Conservation (phyloP, 2,113 vertebrate genomes). For the Pagrus major region DNA sequence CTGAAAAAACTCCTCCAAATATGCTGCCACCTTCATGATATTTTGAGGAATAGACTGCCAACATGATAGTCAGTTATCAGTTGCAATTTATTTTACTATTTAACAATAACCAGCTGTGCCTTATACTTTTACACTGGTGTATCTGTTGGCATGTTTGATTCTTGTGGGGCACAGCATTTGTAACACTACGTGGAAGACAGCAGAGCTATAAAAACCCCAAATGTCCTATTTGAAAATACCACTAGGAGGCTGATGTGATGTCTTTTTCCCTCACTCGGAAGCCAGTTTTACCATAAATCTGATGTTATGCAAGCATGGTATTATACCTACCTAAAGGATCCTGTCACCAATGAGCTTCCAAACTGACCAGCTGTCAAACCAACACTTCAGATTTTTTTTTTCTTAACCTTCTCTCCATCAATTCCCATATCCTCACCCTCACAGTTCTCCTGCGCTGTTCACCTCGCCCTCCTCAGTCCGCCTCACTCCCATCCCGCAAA, state of each 20-base stretch:
- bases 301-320: neutral
- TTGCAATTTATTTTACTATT: neutral
- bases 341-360: neutral
- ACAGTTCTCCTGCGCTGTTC: slow-evolving; percentile 2
- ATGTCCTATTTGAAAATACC: slow-evolving; percentile 11
- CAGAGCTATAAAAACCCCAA: neutral
- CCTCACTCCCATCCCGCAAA: slow-evolving; percentile 29
- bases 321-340: neutral
- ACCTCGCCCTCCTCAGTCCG: slow-evolving; percentile 22
- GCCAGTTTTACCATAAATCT: slow-evolving; percentile 12
- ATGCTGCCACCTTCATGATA: neutral
- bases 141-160: neutral
- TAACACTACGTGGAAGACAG: neutral
- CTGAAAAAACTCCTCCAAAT: neutral
- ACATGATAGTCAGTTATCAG: neutral
- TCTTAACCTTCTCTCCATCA: neutral
- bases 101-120: neutral
- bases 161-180: neutral
- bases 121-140: neutral
- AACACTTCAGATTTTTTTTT: neutral
- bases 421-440: slow-evolving; percentile 13
- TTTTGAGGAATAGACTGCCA: neutral
- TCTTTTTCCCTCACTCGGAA: neutral
- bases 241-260: neutral
- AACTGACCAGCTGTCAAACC: slow-evolving; percentile 2